Conservation (phyloP, 2,113 vertebrate genomes). For the Anolis carolinensis region DNA sequence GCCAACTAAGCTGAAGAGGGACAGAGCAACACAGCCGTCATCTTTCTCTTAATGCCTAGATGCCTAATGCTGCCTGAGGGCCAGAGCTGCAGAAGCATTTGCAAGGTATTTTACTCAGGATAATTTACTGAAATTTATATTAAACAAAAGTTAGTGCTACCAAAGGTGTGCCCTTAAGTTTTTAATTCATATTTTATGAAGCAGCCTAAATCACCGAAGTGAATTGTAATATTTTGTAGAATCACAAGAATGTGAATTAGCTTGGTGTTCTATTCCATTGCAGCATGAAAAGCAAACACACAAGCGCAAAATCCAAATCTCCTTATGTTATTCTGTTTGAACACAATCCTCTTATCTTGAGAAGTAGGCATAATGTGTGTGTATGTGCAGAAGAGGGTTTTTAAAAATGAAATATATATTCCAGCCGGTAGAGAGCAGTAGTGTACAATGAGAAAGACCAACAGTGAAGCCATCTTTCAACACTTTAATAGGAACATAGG, state of each 20-base stretch:
- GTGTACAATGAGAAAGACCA: constrained; percentile 29
- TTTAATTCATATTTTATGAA: not conserved
- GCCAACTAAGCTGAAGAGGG: not conserved
- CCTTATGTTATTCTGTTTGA: not conserved
- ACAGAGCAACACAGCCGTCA: not conserved
- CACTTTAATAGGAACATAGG: fast-evolving
- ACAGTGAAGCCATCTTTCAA: not conserved
- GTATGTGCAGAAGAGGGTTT: too few relatives aligned
- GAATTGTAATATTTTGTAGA: not conserved
- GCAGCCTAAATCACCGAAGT: not conserved
- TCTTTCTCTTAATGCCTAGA: not conserved
- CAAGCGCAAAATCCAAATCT: not conserved
- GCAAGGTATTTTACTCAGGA: not conserved
- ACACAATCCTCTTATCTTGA: fast-evolving
- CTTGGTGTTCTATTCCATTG: not conserved
- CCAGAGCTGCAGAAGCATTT: not conserved
- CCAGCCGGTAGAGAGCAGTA: constrained; percentile 68
- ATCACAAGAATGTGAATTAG: not conserved
- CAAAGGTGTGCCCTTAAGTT: not conserved
- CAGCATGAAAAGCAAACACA: not conserved
- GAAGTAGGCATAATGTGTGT: too few relatives aligned
- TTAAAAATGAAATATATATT: not conserved
- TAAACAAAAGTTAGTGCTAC: not conserved
- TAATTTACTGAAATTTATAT: not conserved
- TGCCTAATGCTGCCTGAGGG: not conserved